These are phyloP conservation scores for Apocrypta bakeri DNA, from an alignment of 1,140 invertebrate species.

Conservation along the genomic window DNA sequence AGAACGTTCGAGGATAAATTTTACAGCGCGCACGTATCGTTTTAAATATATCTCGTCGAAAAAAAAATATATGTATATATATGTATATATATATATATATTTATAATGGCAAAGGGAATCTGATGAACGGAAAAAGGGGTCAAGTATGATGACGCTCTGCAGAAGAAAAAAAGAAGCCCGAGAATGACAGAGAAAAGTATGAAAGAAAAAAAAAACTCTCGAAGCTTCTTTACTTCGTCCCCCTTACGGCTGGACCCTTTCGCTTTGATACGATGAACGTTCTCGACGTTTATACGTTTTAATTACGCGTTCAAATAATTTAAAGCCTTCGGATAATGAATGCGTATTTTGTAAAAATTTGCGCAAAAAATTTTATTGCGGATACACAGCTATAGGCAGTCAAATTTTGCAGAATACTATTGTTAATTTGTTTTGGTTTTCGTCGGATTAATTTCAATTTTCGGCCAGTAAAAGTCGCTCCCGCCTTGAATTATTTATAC, in stretches of 20 bases:
- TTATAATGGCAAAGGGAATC: neutral
- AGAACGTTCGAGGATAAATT: neutral
- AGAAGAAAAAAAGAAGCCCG: neutral
- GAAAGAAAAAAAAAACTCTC: neutral
- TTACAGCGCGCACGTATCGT: neutral
- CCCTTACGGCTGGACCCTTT: neutral
- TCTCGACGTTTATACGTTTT: neutral
- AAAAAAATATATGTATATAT: no score
- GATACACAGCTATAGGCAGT: no score
- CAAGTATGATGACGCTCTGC: neutral
- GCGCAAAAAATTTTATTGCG: no score
- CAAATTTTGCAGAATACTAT: no score
- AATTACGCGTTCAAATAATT: constrained; percentile 6
- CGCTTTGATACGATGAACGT: neutral
- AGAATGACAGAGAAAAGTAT: neutral
- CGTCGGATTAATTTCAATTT: neutral
- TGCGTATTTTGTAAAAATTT: neutral
- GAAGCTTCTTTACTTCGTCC: neutral
- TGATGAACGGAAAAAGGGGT: neutral
- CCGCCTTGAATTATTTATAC: no score
- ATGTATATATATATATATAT: neutral
- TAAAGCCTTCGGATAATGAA: neutral
- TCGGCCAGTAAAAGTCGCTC: neutral
- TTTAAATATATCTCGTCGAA: neutral
- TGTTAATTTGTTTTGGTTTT: neutral